A percentile compares a stretch with the other conserved stretches of the same genome.
Evolutionary conservation across 2,797 vertebrate species (phyloP).

Genomic region (Rhinophrynus dorsalis): DNA sequence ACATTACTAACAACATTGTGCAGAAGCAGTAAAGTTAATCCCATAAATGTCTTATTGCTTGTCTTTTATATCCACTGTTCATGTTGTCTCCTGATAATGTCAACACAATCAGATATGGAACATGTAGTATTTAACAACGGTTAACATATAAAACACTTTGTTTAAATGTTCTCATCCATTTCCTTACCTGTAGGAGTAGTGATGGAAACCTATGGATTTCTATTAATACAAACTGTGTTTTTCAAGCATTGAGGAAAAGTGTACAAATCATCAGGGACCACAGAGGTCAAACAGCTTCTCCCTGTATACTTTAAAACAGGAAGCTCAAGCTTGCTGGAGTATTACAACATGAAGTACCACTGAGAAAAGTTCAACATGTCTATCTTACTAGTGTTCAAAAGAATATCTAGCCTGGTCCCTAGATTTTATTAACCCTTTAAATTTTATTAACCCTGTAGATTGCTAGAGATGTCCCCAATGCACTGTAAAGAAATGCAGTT

Average conservation of each 20-base stretch:
- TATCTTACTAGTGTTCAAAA: not conserved
- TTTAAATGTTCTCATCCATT: conserved; percentile 36
- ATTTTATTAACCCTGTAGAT: too few relatives aligned
- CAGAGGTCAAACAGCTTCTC: conserved; percentile 4
- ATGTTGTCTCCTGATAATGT: not conserved
- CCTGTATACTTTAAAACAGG: conserved; percentile 3
- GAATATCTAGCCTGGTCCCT: not conserved
- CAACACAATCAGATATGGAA: not conserved
- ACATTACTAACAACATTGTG: conserved; percentile 2
- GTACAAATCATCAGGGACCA: conserved; percentile 4
- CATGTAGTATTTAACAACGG: not conserved
- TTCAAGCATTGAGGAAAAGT: not conserved
- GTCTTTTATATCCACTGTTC: not conserved
- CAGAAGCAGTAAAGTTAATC: conserved; percentile 18
- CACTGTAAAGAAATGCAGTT: too few relatives aligned
- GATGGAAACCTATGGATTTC: not conserved
- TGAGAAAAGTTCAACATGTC: not conserved
- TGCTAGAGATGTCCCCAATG: too few relatives aligned
- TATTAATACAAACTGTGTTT: not conserved
- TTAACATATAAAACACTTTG: conserved; percentile 12
- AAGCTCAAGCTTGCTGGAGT: not conserved
- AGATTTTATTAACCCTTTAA: too few relatives aligned
- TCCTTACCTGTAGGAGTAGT: conserved; percentile 15
- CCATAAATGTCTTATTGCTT: conserved; percentile 17
- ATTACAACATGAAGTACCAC: not conserved